Base-by-base conservation (phyloP, 2,113 vertebrate genomes). In the Microtus oregoni region DNA sequence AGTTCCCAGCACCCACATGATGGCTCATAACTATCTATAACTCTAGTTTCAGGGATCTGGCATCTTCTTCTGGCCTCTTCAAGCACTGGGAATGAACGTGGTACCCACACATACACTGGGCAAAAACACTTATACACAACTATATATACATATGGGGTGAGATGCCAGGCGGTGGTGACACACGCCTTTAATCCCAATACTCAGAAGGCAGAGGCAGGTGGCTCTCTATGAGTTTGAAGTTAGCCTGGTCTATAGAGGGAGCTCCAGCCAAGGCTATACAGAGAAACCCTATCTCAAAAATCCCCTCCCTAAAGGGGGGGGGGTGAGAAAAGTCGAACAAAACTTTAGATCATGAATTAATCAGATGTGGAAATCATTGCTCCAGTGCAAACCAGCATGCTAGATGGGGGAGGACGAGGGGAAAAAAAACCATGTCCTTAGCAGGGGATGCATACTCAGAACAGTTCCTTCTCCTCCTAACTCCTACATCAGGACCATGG, bases 401-500 rank as follows among this genome's bases (percentile, higher is more conserved):
- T 65, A 28, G 28, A 12, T 1, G 0, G 85, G 65, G 13, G 1
- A 58, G 5, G 19, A 6, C 1, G 5, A 58, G 55, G 55, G 55
- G n/a, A n/a, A 14, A 72, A 75, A 52, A 35, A 50, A 50, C 1
- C 19, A 11, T 1, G 0, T 38, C 7, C 76, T 50, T 28, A 4
- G 19, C 22, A 26, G 50, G 52, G 15, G 12, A 3, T 44, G 61
- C 6, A 12, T 11, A 50, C 38, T 81, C 47, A 1, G 2, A 78
- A 44, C 1, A 15, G 15, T 22, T 83, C 38, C 32, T 7, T 1
- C 4, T 15, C 9, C 4, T 2, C 22, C 17, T 3, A 9, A 12
- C 50, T 55, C 14, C 24, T 8, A n/a, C 47, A 10, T 24, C 63
- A 61, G 65, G 70, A 86, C 6, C 35, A 20, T 0, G 0, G 78